These are phyloP conservation scores for Nesometra sesokonis DNA, from an alignment of 35 echinoderm and acorn worm species.

Conservation along the genomic window DNA sequence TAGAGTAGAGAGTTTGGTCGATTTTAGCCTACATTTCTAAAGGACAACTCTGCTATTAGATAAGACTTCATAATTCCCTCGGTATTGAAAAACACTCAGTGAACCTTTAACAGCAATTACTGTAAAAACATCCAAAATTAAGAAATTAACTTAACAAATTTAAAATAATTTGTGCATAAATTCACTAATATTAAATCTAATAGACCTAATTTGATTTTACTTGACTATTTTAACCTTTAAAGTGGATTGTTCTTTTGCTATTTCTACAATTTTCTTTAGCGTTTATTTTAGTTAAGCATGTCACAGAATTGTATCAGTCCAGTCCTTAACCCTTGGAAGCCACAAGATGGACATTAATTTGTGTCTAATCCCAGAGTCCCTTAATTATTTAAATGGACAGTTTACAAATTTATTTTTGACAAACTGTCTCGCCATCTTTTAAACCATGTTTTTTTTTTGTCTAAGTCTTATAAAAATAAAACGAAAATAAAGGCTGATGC, in stretches of 20 bases:
- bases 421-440: no score
- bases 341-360: neutral
- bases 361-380: neutral
- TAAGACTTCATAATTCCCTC: no score
- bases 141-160: neutral
- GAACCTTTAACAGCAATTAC: no score
- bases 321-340: no score
- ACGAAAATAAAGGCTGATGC: no score
- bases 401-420: no score
- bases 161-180: neutral
- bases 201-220: neutral
- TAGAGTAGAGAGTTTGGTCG: no score
- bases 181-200: neutral
- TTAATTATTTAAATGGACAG: neutral
- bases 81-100: no score
- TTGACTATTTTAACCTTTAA: neutral
- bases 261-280: neutral
- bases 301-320: neutral
- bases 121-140: neutral
- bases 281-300: neutral
- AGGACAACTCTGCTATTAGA: no score
- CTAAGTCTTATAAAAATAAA: no score
- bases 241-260: neutral
- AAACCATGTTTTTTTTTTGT: no score
- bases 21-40: no score